phyloP scores from a whole-genome alignment of 1,140 invertebrate genomes.

The Drosophila ficusphila region DNA sequence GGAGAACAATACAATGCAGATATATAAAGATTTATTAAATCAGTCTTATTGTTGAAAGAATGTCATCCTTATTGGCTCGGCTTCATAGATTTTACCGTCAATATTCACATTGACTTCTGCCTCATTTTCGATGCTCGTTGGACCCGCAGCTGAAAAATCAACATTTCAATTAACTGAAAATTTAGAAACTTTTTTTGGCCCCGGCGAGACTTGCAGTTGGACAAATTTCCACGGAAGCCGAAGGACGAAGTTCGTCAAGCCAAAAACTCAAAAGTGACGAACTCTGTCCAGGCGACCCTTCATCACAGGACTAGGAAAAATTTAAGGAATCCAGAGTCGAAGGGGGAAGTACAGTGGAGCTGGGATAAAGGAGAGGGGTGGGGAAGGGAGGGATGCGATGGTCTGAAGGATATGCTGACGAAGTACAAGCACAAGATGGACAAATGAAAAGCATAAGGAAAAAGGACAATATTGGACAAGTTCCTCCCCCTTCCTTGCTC shows the following conservation, averaged over 20 bases:
- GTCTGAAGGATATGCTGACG: constrained; percentile 21
- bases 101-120: constrained; percentile 9
- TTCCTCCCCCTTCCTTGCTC: constrained; percentile 14
- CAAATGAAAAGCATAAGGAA: constrained; percentile 78
- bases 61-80: too few species aligned
- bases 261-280: constrained; percentile 71
- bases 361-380: not conserved
- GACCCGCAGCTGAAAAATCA: constrained; percentile 53
- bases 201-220: constrained; percentile 19
- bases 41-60: too few species aligned
- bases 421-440: constrained; percentile 72
- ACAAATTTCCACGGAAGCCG: constrained; percentile 41
- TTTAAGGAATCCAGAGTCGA: constrained; percentile 30
- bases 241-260: constrained; percentile 66
- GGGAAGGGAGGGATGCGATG: not conserved
- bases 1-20: too few species aligned
- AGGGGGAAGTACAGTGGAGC: constrained; percentile 26
- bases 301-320: constrained; percentile 53
- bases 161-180: constrained; percentile 74
- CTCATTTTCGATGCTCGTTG: constrained; percentile 25
- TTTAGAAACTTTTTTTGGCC: constrained; percentile 59
- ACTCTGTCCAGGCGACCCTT: constrained; percentile 45
- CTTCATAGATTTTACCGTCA: not conserved
- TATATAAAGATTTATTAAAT: too few species aligned
- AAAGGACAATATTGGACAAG: constrained; percentile 80